A percentile compares a stretch with the other conserved stretches of the same genome.
Conservation (phyloP, 2,113 vertebrate species). For the Grantiella picta region DNA sequence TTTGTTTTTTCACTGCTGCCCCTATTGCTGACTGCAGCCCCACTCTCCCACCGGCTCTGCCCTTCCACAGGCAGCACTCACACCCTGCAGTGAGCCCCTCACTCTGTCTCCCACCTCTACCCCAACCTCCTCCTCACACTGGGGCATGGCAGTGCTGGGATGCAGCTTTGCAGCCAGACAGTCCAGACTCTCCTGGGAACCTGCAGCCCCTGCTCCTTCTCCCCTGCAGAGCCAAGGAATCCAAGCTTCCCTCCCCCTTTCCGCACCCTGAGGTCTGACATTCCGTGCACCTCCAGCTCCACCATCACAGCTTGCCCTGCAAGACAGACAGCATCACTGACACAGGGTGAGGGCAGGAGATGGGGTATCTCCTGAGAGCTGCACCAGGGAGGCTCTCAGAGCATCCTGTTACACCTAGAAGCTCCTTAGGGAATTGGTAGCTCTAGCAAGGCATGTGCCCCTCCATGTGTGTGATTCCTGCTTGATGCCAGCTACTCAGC, state of each 20-base stretch:
- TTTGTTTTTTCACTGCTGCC: not conserved
- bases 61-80: not conserved
- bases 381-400: not conserved
- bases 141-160: fast-evolving
- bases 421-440: not conserved
- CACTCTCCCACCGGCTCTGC: not conserved
- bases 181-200: not conserved
- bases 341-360: not conserved
- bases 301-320: not conserved
- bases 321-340: not conserved
- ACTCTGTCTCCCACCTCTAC: not conserved
- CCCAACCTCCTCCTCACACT: fast-evolving
- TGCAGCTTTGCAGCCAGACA: not conserved
- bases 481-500: not conserved
- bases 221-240: not conserved
- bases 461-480: not conserved
- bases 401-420: not conserved
- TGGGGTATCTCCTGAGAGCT: not conserved
- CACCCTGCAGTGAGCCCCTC: not conserved
- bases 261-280: fast-evolving
- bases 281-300: fast-evolving
- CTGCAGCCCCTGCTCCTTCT: not conserved
- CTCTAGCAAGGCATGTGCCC: not conserved
- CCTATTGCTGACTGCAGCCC: not conserved
- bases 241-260: not conserved